Evolutionary conservation across 2,797 vertebrate genomes (phyloP).

Genomic region (Toxotes lorentzi): DNA sequence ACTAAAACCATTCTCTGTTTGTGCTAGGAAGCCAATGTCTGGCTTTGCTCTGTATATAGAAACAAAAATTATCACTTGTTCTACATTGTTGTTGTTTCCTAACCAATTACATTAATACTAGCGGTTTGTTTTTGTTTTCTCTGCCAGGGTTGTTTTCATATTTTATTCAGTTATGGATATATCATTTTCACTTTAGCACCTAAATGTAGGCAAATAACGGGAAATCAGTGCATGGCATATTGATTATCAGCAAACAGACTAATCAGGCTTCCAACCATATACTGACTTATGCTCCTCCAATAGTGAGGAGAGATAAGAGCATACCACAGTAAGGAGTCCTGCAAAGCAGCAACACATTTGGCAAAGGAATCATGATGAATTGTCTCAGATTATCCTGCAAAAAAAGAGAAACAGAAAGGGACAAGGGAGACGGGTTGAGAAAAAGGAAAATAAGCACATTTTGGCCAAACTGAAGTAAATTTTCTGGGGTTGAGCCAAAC

Average conservation of each 20-base stretch:
- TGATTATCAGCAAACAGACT: constrained; percentile 21
- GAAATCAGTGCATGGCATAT: constrained; percentile 17
- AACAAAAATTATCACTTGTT: background rate
- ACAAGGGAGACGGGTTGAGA: constrained; percentile 9
- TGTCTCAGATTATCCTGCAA: constrained; percentile 93
- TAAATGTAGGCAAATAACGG: background rate
- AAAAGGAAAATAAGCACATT: constrained; percentile 43
- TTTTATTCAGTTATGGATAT: background rate
- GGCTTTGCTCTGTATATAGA: background rate
- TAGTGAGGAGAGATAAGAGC: constrained; percentile 30
- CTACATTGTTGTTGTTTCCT: background rate
- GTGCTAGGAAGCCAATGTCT: background rate
- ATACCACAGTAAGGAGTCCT: constrained; percentile 93
- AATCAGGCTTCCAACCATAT: constrained; percentile 9
- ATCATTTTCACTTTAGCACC: background rate
- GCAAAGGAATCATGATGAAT: constrained; percentile 93
- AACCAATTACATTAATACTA: background rate
- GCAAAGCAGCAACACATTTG: constrained; percentile 92
- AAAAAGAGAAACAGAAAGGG: constrained; percentile 30
- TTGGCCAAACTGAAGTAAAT: constrained; percentile 2
- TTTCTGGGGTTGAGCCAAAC: constrained; percentile 43
- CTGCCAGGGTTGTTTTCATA: background rate
- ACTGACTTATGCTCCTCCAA: constrained; percentile 16
- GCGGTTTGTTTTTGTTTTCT: background rate
- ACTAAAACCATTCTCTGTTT: background rate